phyloP scores from a whole-genome alignment of 2,113 vertebrate species.

The Antechinus flavipes region DNA sequence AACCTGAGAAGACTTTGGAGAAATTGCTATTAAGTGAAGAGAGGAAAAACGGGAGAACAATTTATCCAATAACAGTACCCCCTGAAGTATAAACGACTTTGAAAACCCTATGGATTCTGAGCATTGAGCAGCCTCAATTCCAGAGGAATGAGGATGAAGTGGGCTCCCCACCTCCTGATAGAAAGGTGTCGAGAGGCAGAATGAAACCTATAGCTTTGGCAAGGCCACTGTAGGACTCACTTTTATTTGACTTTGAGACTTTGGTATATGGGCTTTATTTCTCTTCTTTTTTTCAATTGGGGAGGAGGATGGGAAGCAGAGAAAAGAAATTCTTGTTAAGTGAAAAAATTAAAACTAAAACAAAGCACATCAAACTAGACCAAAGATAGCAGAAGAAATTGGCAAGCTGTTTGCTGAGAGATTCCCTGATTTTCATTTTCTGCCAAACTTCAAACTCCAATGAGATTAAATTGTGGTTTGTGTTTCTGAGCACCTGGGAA shows the following conservation, averaged over 20 bases:
- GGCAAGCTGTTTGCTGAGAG: background rate
- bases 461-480: conserved; percentile 10
- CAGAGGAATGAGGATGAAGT: background rate
- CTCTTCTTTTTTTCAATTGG: background rate
- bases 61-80: background rate
- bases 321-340: background rate
- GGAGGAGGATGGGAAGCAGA: background rate
- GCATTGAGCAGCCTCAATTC: background rate
- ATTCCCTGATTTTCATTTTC: conserved; percentile 16
- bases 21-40: background rate
- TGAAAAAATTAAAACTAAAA: conserved; percentile 28
- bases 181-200: background rate
- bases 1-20: background rate
- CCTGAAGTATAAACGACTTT: background rate
- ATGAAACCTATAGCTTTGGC: background rate
- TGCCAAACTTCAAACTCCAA: conserved; percentile 24
- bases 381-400: conserved; percentile 31
- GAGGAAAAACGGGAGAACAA: background rate
- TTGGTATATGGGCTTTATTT: background rate
- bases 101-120: background rate
- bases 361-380: conserved; percentile 20
- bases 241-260: background rate
- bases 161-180: background rate
- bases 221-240: background rate
- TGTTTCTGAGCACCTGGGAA: background rate